Evolutionary conservation across 2,888 invertebrate genomes (phyloP).

Genomic region (Eugnorisma glareosa): DNA sequence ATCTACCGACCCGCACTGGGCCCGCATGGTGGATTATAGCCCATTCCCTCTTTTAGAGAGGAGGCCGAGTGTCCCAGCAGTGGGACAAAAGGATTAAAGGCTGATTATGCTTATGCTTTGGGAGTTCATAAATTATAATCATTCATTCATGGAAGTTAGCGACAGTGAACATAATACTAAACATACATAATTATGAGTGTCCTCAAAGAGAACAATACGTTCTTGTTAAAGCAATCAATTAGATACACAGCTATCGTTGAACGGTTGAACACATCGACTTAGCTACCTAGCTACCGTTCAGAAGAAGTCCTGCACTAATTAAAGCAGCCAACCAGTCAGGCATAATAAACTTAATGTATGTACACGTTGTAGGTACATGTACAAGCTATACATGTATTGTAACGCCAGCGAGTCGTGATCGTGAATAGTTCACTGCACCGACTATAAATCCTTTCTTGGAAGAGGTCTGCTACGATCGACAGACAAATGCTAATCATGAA

Average conservation of each 20-base stretch:
- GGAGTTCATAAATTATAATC: not conserved
- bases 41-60: too few relatives aligned
- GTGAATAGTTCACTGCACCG: constrained; percentile 64
- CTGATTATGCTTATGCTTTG: too few relatives aligned
- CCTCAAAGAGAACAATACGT: constrained; percentile 7
- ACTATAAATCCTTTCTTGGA: constrained; percentile 64
- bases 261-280: constrained; percentile 41
- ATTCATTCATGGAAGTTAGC: not conserved
- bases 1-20: too few relatives aligned
- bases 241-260: constrained; percentile 33
- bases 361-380: constrained; percentile 12
- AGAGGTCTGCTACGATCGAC: constrained; percentile 53
- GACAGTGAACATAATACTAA: constrained; percentile 1
- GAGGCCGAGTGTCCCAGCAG: too few relatives aligned
- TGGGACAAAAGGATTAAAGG: too few relatives aligned
- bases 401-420: constrained; percentile 56
- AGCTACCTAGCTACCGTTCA: constrained; percentile 15
- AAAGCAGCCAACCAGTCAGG: constrained; percentile 50
- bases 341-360: constrained; percentile 54
- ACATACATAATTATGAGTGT: not conserved
- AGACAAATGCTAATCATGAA: constrained; percentile 66
- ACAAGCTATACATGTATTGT: constrained; percentile 19
- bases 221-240: constrained; percentile 23
- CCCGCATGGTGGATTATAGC: too few relatives aligned
- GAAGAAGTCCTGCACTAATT: constrained; percentile 56